phyloP scores from a whole-genome alignment of 2,797 vertebrate genomes.

The Melopsittacus undulatus region DNA sequence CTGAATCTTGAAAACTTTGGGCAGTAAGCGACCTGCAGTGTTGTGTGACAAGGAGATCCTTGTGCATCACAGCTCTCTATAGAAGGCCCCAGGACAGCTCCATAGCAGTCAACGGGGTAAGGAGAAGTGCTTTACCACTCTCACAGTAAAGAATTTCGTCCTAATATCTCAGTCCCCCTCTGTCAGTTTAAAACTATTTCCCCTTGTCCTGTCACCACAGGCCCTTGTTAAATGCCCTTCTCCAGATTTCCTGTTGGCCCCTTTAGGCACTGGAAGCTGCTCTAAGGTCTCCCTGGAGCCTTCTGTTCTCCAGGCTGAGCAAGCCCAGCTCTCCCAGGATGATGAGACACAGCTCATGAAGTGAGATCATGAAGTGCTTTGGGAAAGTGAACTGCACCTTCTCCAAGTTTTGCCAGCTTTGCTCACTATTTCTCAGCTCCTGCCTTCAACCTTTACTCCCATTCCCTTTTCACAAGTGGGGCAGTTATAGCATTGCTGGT shows the following conservation, averaged over 20 bases:
- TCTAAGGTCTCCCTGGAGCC: background rate
- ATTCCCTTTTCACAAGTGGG: background rate
- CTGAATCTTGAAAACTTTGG: background rate
- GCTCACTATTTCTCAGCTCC: background rate
- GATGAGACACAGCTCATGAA: background rate
- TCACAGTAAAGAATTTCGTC: background rate
- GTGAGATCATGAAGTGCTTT: background rate
- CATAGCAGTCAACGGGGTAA: background rate
- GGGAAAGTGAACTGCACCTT: background rate
- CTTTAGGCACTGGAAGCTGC: background rate
- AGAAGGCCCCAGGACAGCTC: background rate
- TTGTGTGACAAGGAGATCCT: background rate
- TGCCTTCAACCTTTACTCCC: background rate
- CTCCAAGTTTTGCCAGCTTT: background rate
- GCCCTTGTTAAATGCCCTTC: background rate
- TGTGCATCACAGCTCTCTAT: background rate
- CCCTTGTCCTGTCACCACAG: background rate
- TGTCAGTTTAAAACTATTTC: background rate
- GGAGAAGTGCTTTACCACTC: background rate
- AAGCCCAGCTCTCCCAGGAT: background rate
- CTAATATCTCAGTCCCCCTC: background rate
- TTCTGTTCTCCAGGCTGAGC: background rate
- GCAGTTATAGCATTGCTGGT: fast-evolving
- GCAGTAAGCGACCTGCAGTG: background rate
- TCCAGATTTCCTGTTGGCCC: background rate